Conservation (phyloP, 2,888 invertebrate genomes). For the Sacculina carcini region DNA sequence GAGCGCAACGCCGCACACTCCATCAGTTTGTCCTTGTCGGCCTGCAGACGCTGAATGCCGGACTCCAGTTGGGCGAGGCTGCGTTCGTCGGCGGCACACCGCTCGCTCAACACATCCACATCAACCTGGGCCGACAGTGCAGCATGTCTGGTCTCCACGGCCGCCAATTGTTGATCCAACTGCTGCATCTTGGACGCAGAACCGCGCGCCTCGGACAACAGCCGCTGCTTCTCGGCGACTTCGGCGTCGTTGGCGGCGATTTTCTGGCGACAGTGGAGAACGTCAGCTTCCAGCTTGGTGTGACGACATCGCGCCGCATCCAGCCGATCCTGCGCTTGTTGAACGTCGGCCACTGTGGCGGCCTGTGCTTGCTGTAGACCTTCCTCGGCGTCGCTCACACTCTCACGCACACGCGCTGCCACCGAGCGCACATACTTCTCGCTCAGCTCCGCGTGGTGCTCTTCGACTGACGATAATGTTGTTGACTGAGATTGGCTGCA, state of each 20-base stretch:
- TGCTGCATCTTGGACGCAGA: conserved; percentile 18
- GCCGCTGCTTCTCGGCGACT: conserved; percentile 2
- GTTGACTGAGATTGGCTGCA: too few species aligned
- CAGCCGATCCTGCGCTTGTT: conserved; percentile 8
- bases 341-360: background rate
- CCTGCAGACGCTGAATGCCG: conserved; percentile 31
- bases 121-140: conserved; percentile 23
- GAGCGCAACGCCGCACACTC: conserved; percentile 25
- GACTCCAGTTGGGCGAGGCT: conserved; percentile 29
- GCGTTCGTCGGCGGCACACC: conserved; percentile 26
- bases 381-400: background rate
- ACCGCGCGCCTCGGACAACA: conserved; percentile 18
- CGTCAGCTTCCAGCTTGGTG: conserved; percentile 9
- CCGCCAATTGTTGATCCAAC: conserved; percentile 26
- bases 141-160: conserved; percentile 25
- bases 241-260: conserved; percentile 2
- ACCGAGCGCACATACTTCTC: background rate
- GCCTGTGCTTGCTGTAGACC: background rate
- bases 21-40: conserved; percentile 31
- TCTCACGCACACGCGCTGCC: background rate
- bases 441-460: background rate
- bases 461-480: too few species aligned
- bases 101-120: conserved; percentile 23
- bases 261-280: conserved; percentile 1
- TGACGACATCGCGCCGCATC: conserved; percentile 14